Evolutionary conservation across 35 echinoderm and acorn worm genomes (phyloP).

Genomic region (Holothuria glaberrima): DNA sequence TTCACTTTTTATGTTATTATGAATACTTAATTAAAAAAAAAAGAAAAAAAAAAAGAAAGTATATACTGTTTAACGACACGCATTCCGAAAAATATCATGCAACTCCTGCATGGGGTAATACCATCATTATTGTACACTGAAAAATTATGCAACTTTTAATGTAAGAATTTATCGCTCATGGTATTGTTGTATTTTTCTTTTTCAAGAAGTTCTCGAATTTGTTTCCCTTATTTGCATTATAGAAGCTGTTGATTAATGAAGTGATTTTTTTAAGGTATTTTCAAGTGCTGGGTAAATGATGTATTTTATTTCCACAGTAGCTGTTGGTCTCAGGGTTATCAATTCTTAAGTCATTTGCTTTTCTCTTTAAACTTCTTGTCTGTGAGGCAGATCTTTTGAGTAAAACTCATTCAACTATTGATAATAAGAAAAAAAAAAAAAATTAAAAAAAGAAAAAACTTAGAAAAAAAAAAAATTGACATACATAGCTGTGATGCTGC

Average conservation of each 20-base stretch:
- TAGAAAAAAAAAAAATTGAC: background rate
- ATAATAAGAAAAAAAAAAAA: slow-evolving; percentile 30
- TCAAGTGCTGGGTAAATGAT: slow-evolving; percentile 60
- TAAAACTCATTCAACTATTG: slow-evolving; percentile 44
- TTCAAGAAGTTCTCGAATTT: background rate
- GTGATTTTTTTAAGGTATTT: slow-evolving; percentile 59
- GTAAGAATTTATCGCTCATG: slow-evolving; percentile 60
- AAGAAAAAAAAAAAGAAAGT: slow-evolving; percentile 37
- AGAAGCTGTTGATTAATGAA: slow-evolving; percentile 52
- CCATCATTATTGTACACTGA: slow-evolving; percentile 51
- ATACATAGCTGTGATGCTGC: slow-evolving; percentile 46
- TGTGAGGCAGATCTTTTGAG: slow-evolving; percentile 13
- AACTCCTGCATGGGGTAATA: slow-evolving; percentile 65
- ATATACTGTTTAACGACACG: slow-evolving; percentile 61
- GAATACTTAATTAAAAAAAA: slow-evolving; percentile 44
- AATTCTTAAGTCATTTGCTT: slow-evolving; percentile 44
- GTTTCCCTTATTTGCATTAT: slow-evolving; percentile 57
- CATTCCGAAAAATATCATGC: slow-evolving; percentile 64
- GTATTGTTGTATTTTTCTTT: slow-evolving; percentile 42
- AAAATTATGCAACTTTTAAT: slow-evolving; percentile 64
- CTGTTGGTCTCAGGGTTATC: slow-evolving; percentile 54
- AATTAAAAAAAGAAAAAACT: background rate
- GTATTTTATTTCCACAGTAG: slow-evolving; percentile 64
- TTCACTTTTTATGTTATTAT: slow-evolving; percentile 53
- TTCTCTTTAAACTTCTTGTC: slow-evolving; percentile 1